Percentiles rank a stretch among this genome's conserved stretches.
These are phyloP conservation scores for Ceriagrion tenellum DNA, from an alignment of 2,888 invertebrate species.

Conservation along the genomic window DNA sequence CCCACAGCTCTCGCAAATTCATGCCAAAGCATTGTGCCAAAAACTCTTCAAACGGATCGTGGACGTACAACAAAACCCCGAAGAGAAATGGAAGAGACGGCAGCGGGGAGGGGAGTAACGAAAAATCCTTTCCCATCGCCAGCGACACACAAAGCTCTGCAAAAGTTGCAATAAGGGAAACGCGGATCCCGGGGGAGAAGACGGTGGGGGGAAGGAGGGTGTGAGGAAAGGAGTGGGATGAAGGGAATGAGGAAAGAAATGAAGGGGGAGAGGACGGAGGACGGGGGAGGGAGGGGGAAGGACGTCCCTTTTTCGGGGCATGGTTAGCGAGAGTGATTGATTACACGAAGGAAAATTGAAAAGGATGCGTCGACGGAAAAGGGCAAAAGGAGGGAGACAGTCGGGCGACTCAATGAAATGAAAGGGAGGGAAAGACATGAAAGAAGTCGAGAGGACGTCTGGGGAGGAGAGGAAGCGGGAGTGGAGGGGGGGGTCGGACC, in stretches of 20 bases:
- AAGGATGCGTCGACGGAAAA: conserved; percentile 65
- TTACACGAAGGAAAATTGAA: conserved; percentile 66
- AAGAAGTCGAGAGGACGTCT: conserved; percentile 37
- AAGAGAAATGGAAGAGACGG: neutral
- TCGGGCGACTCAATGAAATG: conserved; percentile 55
- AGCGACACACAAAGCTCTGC: conserved; percentile 11
- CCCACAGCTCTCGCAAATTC: neutral
- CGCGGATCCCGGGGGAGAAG: neutral
- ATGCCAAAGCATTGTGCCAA: neutral
- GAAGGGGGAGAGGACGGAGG: neutral
- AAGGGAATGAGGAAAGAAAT: neutral
- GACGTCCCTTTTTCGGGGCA: conserved; percentile 48
- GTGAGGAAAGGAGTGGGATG: no score
- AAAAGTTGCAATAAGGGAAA: conserved; percentile 30
- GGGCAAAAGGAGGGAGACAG: conserved; percentile 35
- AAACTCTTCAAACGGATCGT: neutral
- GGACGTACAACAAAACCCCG: neutral
- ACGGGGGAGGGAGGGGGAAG: neutral
- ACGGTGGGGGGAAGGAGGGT: neutral
- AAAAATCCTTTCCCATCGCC: neutral
- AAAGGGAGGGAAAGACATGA: conserved; percentile 46
- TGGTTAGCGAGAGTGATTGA: conserved; percentile 65
- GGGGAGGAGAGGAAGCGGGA: neutral
- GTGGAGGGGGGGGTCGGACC: neutral
- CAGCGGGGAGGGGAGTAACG: neutral